phyloP scores from a whole-genome alignment of 2,888 invertebrate genomes.

The Corythucha ciliata region DNA sequence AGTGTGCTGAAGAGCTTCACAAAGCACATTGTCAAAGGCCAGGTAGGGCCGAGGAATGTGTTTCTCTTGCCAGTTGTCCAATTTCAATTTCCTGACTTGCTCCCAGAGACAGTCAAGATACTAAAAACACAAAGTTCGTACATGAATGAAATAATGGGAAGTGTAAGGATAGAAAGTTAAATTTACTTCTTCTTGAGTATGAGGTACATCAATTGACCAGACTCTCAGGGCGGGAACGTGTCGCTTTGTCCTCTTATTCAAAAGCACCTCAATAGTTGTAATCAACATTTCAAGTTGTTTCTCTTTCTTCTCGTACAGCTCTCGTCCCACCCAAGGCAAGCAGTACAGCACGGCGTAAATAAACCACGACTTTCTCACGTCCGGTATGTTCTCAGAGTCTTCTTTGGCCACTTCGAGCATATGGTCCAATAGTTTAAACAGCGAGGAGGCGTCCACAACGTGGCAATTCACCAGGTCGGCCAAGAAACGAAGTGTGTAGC shows the following conservation, averaged over 20 bases:
- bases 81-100: conserved; percentile 78
- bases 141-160: conserved; percentile 9
- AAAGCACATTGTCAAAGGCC: conserved; percentile 88
- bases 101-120: conserved; percentile 96
- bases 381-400: conserved; percentile 78
- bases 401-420: conserved; percentile 92
- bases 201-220: conserved; percentile 89
- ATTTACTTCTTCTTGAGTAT: conserved; percentile 65
- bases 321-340: conserved; percentile 92
- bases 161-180: background rate
- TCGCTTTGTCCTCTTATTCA: conserved; percentile 84
- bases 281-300: conserved; percentile 82
- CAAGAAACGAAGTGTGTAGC: conserved; percentile 80
- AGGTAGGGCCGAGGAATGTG: conserved; percentile 92
- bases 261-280: conserved; percentile 81
- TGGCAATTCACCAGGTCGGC: conserved; percentile 96
- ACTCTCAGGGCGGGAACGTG: conserved; percentile 88
- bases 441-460: conserved; percentile 84
- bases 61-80: conserved; percentile 95
- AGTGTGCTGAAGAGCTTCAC: conserved; percentile 93
- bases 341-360: conserved; percentile 77
- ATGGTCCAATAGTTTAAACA: conserved; percentile 81
- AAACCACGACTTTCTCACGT: conserved; percentile 58
- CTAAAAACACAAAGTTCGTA: conserved; percentile 37
- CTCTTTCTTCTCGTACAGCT: conserved; percentile 93